Base-by-base conservation (phyloP, 2,113 vertebrate genomes). In the Anhinga rufa region DNA sequence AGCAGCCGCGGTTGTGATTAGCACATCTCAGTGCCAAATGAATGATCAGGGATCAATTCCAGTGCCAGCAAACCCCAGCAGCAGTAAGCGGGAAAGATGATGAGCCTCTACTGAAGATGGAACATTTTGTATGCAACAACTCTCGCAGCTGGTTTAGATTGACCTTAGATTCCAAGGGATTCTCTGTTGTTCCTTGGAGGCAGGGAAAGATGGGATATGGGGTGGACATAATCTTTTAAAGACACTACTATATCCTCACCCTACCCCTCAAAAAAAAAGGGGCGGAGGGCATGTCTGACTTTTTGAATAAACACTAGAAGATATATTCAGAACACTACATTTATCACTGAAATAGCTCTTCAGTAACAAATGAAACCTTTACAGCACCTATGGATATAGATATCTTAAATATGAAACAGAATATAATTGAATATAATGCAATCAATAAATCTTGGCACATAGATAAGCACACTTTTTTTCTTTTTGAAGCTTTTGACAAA, bases 21-120 rank as follows among this genome's bases (percentile, higher is more conserved):
- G 86, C 4, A 0, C 46, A 79, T 85, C 62, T 72, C 61, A 44
- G 44, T 72, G 86, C 70, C 83, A 96, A 93, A 94, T 87, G 52
- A 64, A 84, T 49, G 66, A 92, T 65, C 69, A 76, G 83, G 74
- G 96, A 96, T 82, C 31, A 54, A 46, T 54, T 86, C 91, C 14
- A 95, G 46, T 72, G 79, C 80, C 83, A 96, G 70, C 21, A 92
- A 69, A 31, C 34, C 70, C 40, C 69, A 71, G 61, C 57, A 91
- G 90, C 88, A 95, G 76, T 79, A 89, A 93, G 70, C 64, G 76
- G 74, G 70, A 86, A 88, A 80, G 55, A 94, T 46, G 65, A 94
- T 72, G 54, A 87, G 65, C 49, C 51, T 69, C 55, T 75, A 3
- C 66, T 72, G 51, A 88, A 79, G 58, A 84, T 12, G 10, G 75